phyloP scores from a whole-genome alignment of 2,113 vertebrate species.

The Sceloporus tristichus region DNA sequence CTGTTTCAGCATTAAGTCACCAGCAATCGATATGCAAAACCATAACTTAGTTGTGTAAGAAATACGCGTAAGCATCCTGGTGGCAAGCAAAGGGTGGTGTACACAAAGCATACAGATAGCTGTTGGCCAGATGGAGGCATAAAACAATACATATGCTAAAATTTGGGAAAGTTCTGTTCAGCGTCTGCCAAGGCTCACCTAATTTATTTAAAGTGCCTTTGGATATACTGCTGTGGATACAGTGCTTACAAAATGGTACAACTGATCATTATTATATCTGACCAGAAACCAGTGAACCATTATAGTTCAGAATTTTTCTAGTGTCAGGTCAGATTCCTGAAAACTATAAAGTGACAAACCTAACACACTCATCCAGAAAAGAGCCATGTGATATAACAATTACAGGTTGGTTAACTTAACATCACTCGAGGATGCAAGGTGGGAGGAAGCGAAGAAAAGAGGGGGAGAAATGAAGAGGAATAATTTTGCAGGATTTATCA shows the following conservation, averaged over 20 bases:
- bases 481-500: neutral
- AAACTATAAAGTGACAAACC: neutral
- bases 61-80: constrained; percentile 71
- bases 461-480: neutral
- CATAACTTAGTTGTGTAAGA: constrained; percentile 73
- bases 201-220: constrained; percentile 81
- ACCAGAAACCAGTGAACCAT: constrained; percentile 78
- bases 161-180: constrained; percentile 72
- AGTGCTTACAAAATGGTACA: constrained; percentile 75
- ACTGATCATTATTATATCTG: constrained; percentile 77
- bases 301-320: constrained; percentile 66
- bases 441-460: neutral
- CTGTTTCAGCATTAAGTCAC: constrained; percentile 72
- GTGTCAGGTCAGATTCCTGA: neutral
- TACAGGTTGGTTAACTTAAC: neutral
- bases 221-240: constrained; percentile 80
- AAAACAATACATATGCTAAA: constrained; percentile 80
- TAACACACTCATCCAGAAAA: constrained; percentile 1
- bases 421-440: neutral
- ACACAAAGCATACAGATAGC: constrained; percentile 75
- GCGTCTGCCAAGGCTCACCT: constrained; percentile 77
- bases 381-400: neutral
- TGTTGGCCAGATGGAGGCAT: constrained; percentile 78
- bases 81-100: constrained; percentile 76
- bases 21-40: constrained; percentile 72